phyloP scores from a whole-genome alignment of 2,888 invertebrate genomes.

The Xestoiulus laeticollis region DNA sequence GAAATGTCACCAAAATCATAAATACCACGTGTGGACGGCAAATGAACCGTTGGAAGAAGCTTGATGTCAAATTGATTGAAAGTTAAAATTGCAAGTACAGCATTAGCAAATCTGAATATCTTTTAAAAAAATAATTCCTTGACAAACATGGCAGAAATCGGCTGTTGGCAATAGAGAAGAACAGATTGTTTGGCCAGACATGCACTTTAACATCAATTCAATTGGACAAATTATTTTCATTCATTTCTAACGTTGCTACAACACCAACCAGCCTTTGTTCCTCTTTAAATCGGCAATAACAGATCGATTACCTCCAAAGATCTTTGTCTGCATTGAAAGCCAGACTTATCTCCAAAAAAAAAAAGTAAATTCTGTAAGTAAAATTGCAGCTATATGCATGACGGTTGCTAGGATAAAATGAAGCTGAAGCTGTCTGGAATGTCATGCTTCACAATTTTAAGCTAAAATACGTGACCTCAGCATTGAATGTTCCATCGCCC shows the following conservation, averaged over 20 bases:
- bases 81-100: too few relatives aligned
- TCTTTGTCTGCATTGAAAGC: background rate
- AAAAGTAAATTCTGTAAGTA: conserved; percentile 1
- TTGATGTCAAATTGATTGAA: too few relatives aligned
- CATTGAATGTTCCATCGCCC: too few relatives aligned
- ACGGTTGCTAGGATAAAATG: background rate
- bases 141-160: too few relatives aligned
- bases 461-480: too few relatives aligned
- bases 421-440: background rate
- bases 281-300: conserved; percentile 15
- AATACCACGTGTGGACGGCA: background rate
- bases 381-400: background rate
- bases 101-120: too few relatives aligned
- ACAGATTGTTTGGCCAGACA: too few relatives aligned
- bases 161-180: too few relatives aligned
- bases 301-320: background rate
- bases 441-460: too few relatives aligned
- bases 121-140: too few relatives aligned
- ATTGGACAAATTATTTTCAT: too few relatives aligned
- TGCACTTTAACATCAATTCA: too few relatives aligned
- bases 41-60: background rate
- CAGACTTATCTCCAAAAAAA: background rate
- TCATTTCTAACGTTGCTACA: background rate
- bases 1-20: background rate
- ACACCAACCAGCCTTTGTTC: background rate